These are phyloP conservation scores for Epinephelus lanceolatus DNA, from an alignment of 2,113 vertebrate genomes.

Conservation along the genomic window DNA sequence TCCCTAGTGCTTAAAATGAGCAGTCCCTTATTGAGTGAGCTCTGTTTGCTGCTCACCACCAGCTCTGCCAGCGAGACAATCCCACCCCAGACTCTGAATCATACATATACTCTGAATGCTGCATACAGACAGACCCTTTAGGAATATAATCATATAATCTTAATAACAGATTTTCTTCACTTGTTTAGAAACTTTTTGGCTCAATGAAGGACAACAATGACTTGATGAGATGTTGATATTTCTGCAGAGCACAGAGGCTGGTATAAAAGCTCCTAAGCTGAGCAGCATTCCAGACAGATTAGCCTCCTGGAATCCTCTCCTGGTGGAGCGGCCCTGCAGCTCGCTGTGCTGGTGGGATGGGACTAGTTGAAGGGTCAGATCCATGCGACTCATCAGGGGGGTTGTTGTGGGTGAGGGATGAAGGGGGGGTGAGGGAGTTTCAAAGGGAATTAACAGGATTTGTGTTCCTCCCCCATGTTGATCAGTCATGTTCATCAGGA, in stretches of 20 bases:
- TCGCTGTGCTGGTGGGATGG: slow-evolving; percentile 18
- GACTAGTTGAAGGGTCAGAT: slow-evolving; percentile 13
- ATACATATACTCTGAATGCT: no score
- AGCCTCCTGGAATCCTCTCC: slow-evolving; percentile 66
- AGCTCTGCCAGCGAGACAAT: no score
- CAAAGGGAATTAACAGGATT: slow-evolving; percentile 70
- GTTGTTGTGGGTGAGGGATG: slow-evolving; percentile 35
- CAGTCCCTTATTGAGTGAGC: no score
- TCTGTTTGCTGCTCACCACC: no score
- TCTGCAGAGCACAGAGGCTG: slow-evolving; percentile 7
- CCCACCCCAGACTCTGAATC: no score
- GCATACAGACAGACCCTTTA: no score
- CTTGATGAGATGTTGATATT: slow-evolving; percentile 8
- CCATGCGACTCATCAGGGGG: slow-evolving; percentile 19
- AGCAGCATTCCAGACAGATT: slow-evolving; percentile 83
- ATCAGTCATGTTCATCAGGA: slow-evolving; percentile 58
- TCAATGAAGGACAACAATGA: not conserved
- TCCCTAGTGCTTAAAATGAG: no score
- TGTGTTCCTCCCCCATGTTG: slow-evolving; percentile 52
- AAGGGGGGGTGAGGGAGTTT: slow-evolving; percentile 39
- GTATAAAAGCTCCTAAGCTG: slow-evolving; percentile 55
- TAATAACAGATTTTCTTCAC: not conserved
- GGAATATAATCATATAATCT: not conserved
- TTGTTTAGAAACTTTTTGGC: not conserved
- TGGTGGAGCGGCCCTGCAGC: slow-evolving; percentile 30